Base-by-base conservation (phyloP, 2,113 vertebrate species). In the Pseudolaguvia tuberculata region DNA sequence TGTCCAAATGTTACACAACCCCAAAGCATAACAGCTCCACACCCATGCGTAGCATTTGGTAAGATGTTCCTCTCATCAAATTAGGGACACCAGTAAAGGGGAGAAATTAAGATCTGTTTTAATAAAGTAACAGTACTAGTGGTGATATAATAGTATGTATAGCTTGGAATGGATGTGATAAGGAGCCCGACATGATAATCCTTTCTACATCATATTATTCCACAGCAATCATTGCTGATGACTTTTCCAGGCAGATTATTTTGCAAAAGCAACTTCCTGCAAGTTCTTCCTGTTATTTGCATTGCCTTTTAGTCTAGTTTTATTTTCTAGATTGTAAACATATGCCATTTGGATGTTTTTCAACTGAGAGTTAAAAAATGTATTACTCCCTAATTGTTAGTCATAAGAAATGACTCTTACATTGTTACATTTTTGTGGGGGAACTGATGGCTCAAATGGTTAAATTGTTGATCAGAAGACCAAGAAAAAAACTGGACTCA, bases 361-460 rank as follows among this genome's bases (percentile, higher is more conserved):
- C 39, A 42, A 42, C 39, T 42, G 9, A 29, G 25, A 29, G 25
- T 29, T 20, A 11, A 13, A 39, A 11, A 17, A 47, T 63, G 21
- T 70, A 56, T 58, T 29, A 23, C 11, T 72, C 39, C 45, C 25
- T 72, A 57, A 42, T 68, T 31, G 47, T 48, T 56, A 70, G 61
- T 18, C 27, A 76, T 72, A 73, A 53, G 68, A 76, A 79, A 75
- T 58, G 52, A 75, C 15, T 47, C 18, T 23, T 51, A 70, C 39
- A 21, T 51, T 8, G 25, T 53, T 21, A n/a, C 50, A 66, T 65
- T 18, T 67, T 57, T 66, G 62, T 75, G 23, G 15, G 5, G 53
- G 50, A 31, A 25, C 1, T 70, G 68, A 23, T 56, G 39, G 31
- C 31, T 35, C 6, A 6, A 35, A 3, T 35, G 31, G 31, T 35